phyloP scores from a whole-genome alignment of 1,140 invertebrate species.

The Theocolax elegans region DNA sequence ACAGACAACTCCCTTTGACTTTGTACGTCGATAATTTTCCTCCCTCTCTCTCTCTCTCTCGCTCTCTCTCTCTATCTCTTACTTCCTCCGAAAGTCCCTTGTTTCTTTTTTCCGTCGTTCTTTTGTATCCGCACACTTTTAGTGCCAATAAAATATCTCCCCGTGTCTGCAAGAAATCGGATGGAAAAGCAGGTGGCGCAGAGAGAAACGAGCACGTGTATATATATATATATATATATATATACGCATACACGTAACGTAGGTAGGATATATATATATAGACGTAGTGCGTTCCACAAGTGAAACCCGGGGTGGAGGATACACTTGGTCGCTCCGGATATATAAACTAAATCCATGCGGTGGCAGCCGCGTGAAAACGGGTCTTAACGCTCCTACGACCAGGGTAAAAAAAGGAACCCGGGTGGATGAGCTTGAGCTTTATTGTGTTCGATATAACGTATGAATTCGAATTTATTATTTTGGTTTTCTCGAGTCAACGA shows the following conservation, averaged over 20 bases:
- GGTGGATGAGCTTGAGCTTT: too few species aligned
- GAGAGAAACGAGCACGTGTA: too few species aligned
- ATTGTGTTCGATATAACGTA: too few species aligned
- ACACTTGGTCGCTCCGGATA: background rate
- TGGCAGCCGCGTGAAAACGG: background rate
- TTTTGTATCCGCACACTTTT: background rate
- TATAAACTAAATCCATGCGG: background rate
- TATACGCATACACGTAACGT: too few species aligned
- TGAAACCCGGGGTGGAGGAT: slow-evolving; percentile 1
- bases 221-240: too few species aligned
- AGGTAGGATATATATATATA: background rate
- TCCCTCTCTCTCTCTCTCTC: background rate
- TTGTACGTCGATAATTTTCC: too few species aligned
- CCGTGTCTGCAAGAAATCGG: slow-evolving; percentile 2
- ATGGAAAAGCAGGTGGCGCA: background rate
- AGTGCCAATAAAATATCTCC: background rate
- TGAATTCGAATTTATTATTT: too few species aligned
- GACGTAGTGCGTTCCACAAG: background rate
- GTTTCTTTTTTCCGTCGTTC: background rate
- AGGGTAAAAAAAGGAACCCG: too few species aligned
- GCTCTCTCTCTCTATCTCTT: background rate
- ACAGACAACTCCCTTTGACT: too few species aligned
- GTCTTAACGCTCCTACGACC: background rate
- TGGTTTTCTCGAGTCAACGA: too few species aligned
- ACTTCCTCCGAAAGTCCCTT: background rate